phyloP scores from a whole-genome alignment of 2,797 vertebrate species.

The Sebastes cheni region DNA sequence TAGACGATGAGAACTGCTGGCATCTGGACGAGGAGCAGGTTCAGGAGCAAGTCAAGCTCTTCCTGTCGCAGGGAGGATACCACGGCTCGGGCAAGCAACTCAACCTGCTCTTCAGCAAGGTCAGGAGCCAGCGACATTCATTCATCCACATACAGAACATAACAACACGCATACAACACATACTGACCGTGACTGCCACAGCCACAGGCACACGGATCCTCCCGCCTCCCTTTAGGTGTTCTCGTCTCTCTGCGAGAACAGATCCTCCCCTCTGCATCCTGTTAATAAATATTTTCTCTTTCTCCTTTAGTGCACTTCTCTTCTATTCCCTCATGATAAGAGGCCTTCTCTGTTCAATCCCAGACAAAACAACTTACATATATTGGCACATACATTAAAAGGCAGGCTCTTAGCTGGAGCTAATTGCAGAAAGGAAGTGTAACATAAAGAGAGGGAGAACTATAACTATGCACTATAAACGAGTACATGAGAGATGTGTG shows the following conservation, averaged over 20 bases:
- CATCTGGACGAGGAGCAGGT: constrained; percentile 99
- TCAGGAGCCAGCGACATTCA: constrained; percentile 37
- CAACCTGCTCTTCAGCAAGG: constrained; percentile 99
- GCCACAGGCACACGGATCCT: not conserved
- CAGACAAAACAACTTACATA: constrained; percentile 33
- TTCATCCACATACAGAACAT: constrained; percentile 24
- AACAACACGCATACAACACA: constrained; percentile 38
- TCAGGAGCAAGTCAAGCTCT: constrained; percentile 98
- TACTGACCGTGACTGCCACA: not conserved
- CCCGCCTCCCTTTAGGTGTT: constrained; percentile 5
- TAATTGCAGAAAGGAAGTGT: constrained; percentile 47
- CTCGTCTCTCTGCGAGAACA: constrained; percentile 13
- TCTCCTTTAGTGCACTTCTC: constrained; percentile 21
- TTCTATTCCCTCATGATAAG: constrained; percentile 36
- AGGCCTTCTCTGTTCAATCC: constrained; percentile 11
- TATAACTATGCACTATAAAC: constrained; percentile 2
- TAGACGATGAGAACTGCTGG: constrained; percentile 99
- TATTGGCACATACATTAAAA: constrained; percentile 47
- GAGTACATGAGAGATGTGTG: constrained; percentile 39
- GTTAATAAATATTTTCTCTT: constrained; percentile 21
- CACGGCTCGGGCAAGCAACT: constrained; percentile 99
- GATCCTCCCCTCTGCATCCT: constrained; percentile 15
- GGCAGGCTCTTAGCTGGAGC: constrained; percentile 26
- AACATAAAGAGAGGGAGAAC: constrained; percentile 17
- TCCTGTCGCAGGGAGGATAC: constrained; percentile 98